These are phyloP conservation scores for Huso huso DNA, from an alignment of 2,797 vertebrate species.

Conservation along the genomic window DNA sequence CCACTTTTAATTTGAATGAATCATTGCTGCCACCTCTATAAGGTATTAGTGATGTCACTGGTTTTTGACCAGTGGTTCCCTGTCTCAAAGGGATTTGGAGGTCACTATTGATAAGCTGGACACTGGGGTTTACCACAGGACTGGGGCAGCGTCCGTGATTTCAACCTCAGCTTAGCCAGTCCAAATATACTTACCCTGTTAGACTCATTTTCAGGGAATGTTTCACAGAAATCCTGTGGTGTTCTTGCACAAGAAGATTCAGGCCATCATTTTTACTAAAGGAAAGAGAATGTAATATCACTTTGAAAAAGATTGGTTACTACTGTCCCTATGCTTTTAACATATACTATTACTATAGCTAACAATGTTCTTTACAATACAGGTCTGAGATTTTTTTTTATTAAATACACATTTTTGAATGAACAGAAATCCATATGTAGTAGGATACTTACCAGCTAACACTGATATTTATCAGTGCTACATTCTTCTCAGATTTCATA, in stretches of 20 bases:
- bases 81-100: background rate
- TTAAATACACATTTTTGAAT: background rate
- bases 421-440: conserved; percentile 4
- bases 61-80: conserved; percentile 1
- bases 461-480: conserved; percentile 34
- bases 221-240: conserved; percentile 30
- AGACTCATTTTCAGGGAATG: conserved; percentile 34
- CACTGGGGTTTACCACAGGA: too few species aligned
- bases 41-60: background rate
- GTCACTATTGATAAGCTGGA: too few species aligned
- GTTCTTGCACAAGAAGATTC: conserved; percentile 22
- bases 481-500: conserved; percentile 28
- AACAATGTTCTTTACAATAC: background rate
- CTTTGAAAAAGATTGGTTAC: too few species aligned
- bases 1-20: too few species aligned
- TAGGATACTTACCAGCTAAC: conserved; percentile 48
- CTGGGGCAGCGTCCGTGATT: too few species aligned
- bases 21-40: too few species aligned
- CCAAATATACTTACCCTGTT: conserved; percentile 29
- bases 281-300: background rate
- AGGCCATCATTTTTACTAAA: conserved; percentile 36
- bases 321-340: too few species aligned
- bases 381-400: background rate
- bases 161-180: too few species aligned
- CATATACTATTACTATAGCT: too few species aligned